Conservation (phyloP, 2,797 vertebrate genomes). For the Brachyalestes nurse region DNA sequence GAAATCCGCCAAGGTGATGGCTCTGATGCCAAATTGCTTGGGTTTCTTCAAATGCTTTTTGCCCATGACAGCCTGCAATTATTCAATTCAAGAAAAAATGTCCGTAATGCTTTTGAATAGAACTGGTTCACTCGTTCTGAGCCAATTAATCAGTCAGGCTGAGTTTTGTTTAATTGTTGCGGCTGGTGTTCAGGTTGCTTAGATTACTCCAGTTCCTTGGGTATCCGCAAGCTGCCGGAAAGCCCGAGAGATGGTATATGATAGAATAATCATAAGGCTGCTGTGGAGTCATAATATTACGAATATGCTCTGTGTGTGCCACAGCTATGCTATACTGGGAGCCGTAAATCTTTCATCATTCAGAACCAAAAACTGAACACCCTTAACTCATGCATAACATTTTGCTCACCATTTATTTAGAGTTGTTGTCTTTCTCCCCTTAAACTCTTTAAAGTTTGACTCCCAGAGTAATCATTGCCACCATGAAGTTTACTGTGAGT, state of each 20-base stretch:
- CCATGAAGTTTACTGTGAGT: background rate
- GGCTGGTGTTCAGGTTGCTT: constrained; percentile 41
- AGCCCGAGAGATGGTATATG: constrained; percentile 25
- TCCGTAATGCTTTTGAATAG: constrained; percentile 63
- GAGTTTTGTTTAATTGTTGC: constrained; percentile 37
- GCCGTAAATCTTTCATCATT: background rate
- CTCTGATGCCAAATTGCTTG: constrained; percentile 67
- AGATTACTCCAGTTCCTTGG: constrained; percentile 24
- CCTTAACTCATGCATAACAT: background rate
- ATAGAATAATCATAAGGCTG: constrained; percentile 38
- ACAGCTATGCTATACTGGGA: constrained; percentile 19
- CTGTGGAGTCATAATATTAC: constrained; percentile 20
- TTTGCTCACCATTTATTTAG: background rate
- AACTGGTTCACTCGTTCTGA: constrained; percentile 33
- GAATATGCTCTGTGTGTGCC: constrained; percentile 10
- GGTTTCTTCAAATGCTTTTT: constrained; percentile 83
- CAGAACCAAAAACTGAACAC: constrained; percentile 25
- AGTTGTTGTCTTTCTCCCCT: background rate
- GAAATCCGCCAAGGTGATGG: constrained; percentile 85
- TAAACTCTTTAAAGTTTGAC: background rate
- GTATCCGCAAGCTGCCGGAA: constrained; percentile 18
- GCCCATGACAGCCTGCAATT: constrained; percentile 89
- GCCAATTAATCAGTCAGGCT: constrained; percentile 51
- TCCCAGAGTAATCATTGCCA: no score
- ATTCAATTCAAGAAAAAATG: constrained; percentile 90